Evolutionary conservation across 2,888 invertebrate species (phyloP), one percentile per base, ranked within the genome.

Genomic region (Pyrocoelia pectoralis): DNA sequence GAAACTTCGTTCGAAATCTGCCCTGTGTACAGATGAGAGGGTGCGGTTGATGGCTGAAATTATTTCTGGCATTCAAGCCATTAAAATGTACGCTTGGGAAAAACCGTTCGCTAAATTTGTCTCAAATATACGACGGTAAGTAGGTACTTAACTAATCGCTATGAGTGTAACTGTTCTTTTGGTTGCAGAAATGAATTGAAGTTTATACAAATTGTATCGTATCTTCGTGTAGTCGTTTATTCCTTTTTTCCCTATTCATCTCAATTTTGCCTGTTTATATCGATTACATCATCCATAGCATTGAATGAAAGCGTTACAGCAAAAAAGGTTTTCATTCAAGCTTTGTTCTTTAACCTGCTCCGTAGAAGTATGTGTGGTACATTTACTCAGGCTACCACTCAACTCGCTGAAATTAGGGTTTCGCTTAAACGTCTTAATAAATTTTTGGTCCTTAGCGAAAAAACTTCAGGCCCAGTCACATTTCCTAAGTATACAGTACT

Each of bases 71-170:
- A 94, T 95, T 74, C 88, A 92, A 75, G 93, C 94, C n/a, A 93
- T 95, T 75, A 95, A 95, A 83, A 94, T 95, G 94, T 95, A 94
- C 79, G 90, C 93, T 0, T 95, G 95, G 90, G 95, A 95, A 79
- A 88, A 87, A 70, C 91, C 93, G 0, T 95, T 95, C 75, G 89
- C 90, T 1, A 85, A 88, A 56, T 82, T 93, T 9, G 88, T 94
- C 5, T 87, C 86, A n/a, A n/a, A n/a, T 24, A 57, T 83, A 85
- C 65, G 88, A 92, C 0, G 84, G 94, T 77, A 88, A 86, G 93
- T 93, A 81, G 83, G 86, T 83, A 78, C 81, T 71, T n/a, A 4
- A 15, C 3, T 6, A 15, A 12, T 43, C 1, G 9, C 13, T 24
- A 24, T 24, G 3, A 24, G n/a, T n/a, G n/a, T n/a, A 8, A 24